Base-by-base conservation (phyloP, 2,113 vertebrate genomes). In the Pterophyllum scalare region DNA sequence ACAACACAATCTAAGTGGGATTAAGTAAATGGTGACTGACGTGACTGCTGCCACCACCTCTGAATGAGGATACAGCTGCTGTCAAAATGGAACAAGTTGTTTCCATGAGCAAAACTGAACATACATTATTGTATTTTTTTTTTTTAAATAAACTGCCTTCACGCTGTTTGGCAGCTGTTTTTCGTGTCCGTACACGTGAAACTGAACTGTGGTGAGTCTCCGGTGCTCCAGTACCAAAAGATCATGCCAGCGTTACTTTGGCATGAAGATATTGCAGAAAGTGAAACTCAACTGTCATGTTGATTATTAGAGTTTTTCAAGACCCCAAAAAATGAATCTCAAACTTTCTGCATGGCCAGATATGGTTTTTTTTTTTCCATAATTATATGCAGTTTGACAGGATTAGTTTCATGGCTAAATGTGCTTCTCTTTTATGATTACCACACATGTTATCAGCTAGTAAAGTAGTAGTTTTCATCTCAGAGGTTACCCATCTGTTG, bases 401-500 rank as follows among this genome's bases (percentile, higher is more conserved):
- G 46, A n/a, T 72, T 52, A 8, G 26, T 52, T 31, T 74, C 6
- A 75, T 17, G 22, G 28, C 33, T 49, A 54, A 19, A 52, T 4
- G 38, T 24, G 7, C 14, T 58, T 82, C 62, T 49, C 5, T 59
- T 76, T 81, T 15, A 70, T 76, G 26, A 57, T 70, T 35, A 76
- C 38, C 49, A 22, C 22, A 70, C 20, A 28, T 59, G 17, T 35
- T 54, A 62, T 59, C 15, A 14, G 57, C 57, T 57, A 0, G 1
- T 59, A 59, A 78, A 28, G 46, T 82, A n/a, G n/a, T n/a, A n/a
- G n/a, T 61, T 85, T 56, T 81, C 5, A 59, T 26, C 8, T 33
- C 28, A 46, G 40, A 76, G 65, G 87, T 74, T 38, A 52, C 46
- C 65, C 77, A 80, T 74, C 49, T 72, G 31, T 78, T 62, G 54